phyloP scores from a whole-genome alignment of 1,140 invertebrate species.

The Rhagoletis zephyria region DNA sequence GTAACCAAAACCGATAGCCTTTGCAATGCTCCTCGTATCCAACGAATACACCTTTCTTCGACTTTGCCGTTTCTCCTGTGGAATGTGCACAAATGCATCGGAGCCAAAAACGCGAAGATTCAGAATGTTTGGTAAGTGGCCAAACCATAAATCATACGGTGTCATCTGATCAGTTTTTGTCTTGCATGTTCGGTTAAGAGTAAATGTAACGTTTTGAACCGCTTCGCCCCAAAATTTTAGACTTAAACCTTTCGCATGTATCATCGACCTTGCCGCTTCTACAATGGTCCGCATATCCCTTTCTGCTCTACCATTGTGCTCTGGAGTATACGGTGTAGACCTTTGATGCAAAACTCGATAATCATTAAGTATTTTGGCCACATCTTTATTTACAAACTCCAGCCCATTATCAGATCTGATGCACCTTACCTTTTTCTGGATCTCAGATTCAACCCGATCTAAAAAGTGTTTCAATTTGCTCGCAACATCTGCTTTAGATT shows the following conservation, averaged over 20 bases:
- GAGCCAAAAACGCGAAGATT: constrained; percentile 14
- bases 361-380: no score
- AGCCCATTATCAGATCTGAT: background rate
- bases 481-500: constrained; percentile 60
- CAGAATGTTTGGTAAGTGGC: background rate
- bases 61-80: background rate
- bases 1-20: background rate
- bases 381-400: background rate
- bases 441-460: constrained; percentile 1
- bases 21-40: constrained; percentile 26
- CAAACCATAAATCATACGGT: constrained; percentile 60
- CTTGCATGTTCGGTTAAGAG: constrained; percentile 63
- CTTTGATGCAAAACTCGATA: no score
- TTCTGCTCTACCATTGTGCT: constrained; percentile 60
- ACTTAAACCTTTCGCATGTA: constrained; percentile 57
- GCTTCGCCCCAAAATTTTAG: constrained; percentile 24
- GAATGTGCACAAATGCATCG: background rate
- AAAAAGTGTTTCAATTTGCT: background rate
- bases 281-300: constrained; percentile 67
- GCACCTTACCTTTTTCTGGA: background rate
- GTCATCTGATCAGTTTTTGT: constrained; percentile 59
- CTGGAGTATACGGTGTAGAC: no score
- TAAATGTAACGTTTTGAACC: constrained; percentile 60
- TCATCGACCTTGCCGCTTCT: constrained; percentile 66
- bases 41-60: constrained; percentile 19